phyloP scores from a whole-genome alignment of 2,797 vertebrate genomes.

The Erithacus rubecula region DNA sequence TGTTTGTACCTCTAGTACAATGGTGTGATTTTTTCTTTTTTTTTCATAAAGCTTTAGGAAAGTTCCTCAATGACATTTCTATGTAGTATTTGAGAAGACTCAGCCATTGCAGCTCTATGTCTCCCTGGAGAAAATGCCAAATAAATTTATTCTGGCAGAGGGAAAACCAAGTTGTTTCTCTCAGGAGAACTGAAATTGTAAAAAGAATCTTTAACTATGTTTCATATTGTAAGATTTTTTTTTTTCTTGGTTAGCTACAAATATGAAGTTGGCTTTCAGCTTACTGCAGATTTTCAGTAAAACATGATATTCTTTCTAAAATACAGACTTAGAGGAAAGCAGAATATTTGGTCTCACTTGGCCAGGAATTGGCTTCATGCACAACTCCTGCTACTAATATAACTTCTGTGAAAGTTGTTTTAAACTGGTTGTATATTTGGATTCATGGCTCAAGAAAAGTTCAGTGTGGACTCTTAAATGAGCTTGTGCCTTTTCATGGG shows the following conservation, averaged over 20 bases:
- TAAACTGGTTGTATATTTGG: not conserved
- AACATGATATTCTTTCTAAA: constrained; percentile 14
- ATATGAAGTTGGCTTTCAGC: not conserved
- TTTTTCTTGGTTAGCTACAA: not conserved
- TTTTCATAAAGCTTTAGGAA: not conserved
- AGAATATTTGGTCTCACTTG: not conserved
- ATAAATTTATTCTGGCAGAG: not conserved
- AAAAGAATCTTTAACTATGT: not conserved
- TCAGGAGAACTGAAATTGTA: not conserved
- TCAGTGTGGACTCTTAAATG: not conserved
- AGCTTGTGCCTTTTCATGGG: not conserved
- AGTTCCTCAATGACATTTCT: not conserved
- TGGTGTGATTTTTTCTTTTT: not conserved
- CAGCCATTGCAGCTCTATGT: not conserved
- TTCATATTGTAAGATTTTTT: not conserved
- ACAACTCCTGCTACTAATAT: not conserved
- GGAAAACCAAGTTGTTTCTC: not conserved
- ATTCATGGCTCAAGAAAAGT: not conserved
- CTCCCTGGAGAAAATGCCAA: not conserved
- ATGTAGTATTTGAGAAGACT: not conserved
- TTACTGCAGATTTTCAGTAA: not conserved
- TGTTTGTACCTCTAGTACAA: not conserved
- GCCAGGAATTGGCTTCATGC: not conserved
- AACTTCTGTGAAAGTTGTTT: not conserved
- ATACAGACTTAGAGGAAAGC: not conserved